Evolutionary conservation across 2,888 invertebrate species (phyloP).

Genomic region (Drosophila leonis): DNA sequence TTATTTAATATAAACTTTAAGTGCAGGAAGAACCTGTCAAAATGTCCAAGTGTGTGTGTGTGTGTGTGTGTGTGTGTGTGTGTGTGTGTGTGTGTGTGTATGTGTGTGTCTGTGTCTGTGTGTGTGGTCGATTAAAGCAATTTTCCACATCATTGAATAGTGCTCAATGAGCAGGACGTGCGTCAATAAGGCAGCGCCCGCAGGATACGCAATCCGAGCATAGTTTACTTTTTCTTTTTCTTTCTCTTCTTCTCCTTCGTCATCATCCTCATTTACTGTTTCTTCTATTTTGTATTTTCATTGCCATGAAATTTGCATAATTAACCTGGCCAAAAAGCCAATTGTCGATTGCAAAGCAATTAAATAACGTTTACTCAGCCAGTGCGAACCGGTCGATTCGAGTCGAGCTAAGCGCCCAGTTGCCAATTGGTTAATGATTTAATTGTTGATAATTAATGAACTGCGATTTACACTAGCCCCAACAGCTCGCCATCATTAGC

Average conservation of each 20-base stretch:
- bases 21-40: neutral
- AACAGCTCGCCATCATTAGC: neutral
- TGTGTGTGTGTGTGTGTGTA: neutral
- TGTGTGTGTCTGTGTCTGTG: constrained; percentile 3
- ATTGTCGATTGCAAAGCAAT: constrained; percentile 21
- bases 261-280: neutral
- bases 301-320: constrained; percentile 40
- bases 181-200: constrained; percentile 57
- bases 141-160: constrained; percentile 76
- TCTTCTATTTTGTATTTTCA: neutral
- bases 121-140: constrained; percentile 62
- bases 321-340: constrained; percentile 30
- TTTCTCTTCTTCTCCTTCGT: neutral
- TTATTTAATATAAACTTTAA: constrained; percentile 19
- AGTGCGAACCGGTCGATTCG: neutral
- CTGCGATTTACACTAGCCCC: constrained; percentile 2
- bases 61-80: neutral
- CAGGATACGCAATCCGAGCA: neutral
- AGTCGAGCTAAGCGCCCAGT: neutral
- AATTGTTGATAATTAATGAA: constrained; percentile 9
- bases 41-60: neutral
- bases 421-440: neutral
- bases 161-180: constrained; percentile 66
- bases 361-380: constrained; percentile 13
- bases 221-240: constrained; percentile 6